Percentiles rank a stretch among this genome's conserved stretches.
Evolutionary conservation across 2,797 vertebrate genomes (phyloP).

Genomic region (Eulemur rubriventer): DNA sequence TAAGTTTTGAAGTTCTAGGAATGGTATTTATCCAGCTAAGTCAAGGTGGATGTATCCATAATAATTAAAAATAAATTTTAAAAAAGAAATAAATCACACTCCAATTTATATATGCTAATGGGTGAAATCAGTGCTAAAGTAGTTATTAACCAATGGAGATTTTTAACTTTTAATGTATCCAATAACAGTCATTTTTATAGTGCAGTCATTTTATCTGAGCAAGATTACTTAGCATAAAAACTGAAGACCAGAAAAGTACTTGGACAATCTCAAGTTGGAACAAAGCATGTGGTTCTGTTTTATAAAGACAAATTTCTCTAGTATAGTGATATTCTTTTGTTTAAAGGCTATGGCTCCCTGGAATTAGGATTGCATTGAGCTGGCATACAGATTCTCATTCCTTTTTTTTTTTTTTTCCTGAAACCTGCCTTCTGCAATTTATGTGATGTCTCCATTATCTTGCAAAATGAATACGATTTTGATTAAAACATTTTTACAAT

Average conservation of each 20-base stretch:
- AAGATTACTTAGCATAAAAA: not conserved
- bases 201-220: not conserved
- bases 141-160: not conserved
- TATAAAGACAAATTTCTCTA: not conserved
- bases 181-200: not conserved
- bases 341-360: not conserved
- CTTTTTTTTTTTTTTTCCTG: not conserved
- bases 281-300: not conserved
- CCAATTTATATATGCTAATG: not conserved
- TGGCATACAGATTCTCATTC: not conserved
- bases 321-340: not conserved
- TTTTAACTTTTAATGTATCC: not conserved
- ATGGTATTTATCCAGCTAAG: not conserved
- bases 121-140: not conserved
- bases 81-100: not conserved
- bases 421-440: not conserved
- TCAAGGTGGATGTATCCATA: not conserved
- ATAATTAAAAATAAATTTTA: not conserved
- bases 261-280: not conserved
- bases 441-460: not conserved
- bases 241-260: not conserved
- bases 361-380: not conserved
- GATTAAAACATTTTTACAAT: not conserved
- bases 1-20: not conserved
- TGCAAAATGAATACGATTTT: not conserved